These are phyloP conservation scores for Dione juno DNA, from an alignment of 2,888 invertebrate species.

Conservation along the genomic window DNA sequence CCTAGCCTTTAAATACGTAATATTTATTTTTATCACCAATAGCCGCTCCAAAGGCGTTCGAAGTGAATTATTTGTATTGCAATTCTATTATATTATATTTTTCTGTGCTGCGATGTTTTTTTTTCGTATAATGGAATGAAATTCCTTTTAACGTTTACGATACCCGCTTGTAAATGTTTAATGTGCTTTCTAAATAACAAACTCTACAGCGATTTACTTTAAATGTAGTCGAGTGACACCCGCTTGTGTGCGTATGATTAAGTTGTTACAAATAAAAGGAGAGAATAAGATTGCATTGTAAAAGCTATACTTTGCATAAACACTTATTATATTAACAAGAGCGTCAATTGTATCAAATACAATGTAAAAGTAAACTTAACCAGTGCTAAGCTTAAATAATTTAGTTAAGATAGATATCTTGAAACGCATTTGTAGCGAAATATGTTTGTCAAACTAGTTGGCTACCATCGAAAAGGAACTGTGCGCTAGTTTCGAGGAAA, in stretches of 20 bases:
- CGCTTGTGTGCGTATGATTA: conserved; percentile 59
- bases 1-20: conserved; percentile 64
- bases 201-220: conserved; percentile 39
- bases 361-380: conserved; percentile 63
- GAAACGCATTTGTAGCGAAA: conserved; percentile 40
- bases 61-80: conserved; percentile 30
- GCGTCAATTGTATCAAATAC: conserved; percentile 81
- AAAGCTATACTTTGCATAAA: conserved; percentile 72
- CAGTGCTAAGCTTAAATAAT: conserved; percentile 61
- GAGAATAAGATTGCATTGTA: conserved; percentile 82
- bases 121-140: conserved; percentile 61
- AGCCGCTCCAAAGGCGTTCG: conserved; percentile 38
- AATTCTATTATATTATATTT: conserved; percentile 39
- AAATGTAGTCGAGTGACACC: conserved; percentile 48
- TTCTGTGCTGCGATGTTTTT: conserved; percentile 44
- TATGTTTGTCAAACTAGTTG: conserved; percentile 42
- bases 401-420: conserved; percentile 51
- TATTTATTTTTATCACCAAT: conserved; percentile 60
- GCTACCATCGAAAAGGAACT: conserved; percentile 32
- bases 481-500: conserved; percentile 19
- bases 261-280: conserved; percentile 77
- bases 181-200: conserved; percentile 30
- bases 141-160: conserved; percentile 58
- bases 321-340: conserved; percentile 58
- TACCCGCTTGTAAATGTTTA: conserved; percentile 38